Evolutionary conservation across 2,113 vertebrate genomes (phyloP).

Genomic region (Antidorcas marsupialis): DNA sequence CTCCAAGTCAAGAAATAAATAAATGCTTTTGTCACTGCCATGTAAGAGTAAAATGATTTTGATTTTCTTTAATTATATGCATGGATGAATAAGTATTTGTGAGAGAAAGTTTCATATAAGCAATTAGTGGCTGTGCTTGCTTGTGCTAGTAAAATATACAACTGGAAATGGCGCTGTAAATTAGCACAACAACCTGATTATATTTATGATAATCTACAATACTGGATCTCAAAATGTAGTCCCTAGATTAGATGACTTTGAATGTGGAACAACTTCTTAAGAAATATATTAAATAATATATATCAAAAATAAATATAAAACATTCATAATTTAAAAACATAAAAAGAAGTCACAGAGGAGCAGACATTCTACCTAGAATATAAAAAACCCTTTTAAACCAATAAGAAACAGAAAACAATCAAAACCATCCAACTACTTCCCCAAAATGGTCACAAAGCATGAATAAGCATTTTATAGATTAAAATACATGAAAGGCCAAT

Average conservation of each 20-base stretch:
- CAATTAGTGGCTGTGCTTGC: neutral
- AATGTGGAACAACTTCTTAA: neutral
- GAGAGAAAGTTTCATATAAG: neutral
- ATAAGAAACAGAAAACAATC: neutral
- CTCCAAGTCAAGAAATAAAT: neutral
- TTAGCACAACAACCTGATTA: neutral
- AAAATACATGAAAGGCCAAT: neutral
- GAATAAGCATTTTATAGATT: neutral
- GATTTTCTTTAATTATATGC: neutral
- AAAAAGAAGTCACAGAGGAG: neutral
- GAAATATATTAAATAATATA: neutral
- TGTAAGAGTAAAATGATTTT: neutral
- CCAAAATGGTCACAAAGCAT: neutral
- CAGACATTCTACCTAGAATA: neutral
- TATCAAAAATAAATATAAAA: neutral
- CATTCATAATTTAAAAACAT: neutral
- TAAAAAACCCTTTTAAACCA: neutral
- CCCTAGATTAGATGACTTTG: neutral
- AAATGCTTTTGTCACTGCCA: neutral
- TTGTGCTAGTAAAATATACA: neutral
- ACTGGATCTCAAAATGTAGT: neutral
- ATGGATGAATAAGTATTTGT: neutral
- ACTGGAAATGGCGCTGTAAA: neutral
- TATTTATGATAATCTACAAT: neutral
- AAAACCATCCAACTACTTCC: neutral